Percentiles rank a stretch among this genome's conserved stretches.
These are phyloP conservation scores for Bufo gargarizans DNA, from an alignment of 2,113 vertebrate species.

Conservation along the genomic window DNA sequence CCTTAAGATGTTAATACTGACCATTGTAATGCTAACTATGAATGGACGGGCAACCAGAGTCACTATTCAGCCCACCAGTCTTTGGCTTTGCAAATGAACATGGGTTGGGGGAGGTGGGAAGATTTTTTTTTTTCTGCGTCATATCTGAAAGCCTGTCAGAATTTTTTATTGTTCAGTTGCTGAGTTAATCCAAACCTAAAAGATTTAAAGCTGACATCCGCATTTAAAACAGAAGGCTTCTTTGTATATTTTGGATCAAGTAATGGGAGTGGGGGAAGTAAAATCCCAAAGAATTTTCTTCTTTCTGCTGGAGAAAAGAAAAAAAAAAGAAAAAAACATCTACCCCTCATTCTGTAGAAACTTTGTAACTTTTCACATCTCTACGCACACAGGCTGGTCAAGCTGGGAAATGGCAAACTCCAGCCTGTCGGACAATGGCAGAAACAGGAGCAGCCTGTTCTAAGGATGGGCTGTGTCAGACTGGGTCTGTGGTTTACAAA, in stretches of 20 bases:
- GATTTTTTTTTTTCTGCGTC: conserved; percentile 71
- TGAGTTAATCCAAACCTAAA: conserved; percentile 84
- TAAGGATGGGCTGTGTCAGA: conserved; percentile 68
- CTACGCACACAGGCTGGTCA: conserved; percentile 75
- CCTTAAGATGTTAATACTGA: conserved; percentile 80
- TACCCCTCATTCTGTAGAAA: conserved; percentile 73
- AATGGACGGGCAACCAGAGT: conserved; percentile 72
- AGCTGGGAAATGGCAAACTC: conserved; percentile 75
- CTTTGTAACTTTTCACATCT: conserved; percentile 84
- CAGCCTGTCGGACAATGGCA: conserved; percentile 70
- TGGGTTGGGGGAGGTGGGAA: conserved; percentile 69
- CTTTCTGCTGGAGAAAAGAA: conserved; percentile 79
- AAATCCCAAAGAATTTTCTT: conserved; percentile 86
- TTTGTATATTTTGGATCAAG: conserved; percentile 82
- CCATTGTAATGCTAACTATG: conserved; percentile 87
- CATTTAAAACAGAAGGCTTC: conserved; percentile 80
- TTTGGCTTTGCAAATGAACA: conserved; percentile 81
- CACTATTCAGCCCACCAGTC: conserved; percentile 76
- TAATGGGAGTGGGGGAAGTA: conserved; percentile 67
- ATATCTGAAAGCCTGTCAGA: conserved; percentile 87
- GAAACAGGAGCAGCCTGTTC: conserved; percentile 75
- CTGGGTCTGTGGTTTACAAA: conserved; percentile 72
- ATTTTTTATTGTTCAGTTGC: conserved; percentile 74
- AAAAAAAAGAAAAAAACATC: conserved; percentile 15
- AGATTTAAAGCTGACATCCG: conserved; percentile 83